Percentiles rank a stretch among this genome's conserved stretches.
phyloP scores from a whole-genome alignment of 2,113 vertebrate genomes.

The Natator depressus region DNA sequence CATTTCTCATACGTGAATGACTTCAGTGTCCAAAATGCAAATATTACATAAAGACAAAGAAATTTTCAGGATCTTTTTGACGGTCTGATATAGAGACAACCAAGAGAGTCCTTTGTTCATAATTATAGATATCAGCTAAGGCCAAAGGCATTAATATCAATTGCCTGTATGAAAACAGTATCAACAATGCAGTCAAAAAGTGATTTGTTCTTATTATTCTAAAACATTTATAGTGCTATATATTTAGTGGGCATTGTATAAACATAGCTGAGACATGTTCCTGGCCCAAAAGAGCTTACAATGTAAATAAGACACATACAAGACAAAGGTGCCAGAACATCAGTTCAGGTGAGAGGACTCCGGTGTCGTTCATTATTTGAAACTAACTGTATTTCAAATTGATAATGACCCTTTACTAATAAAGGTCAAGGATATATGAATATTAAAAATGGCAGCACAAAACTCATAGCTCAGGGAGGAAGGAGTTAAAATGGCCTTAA shows the following conservation, averaged over 20 bases:
- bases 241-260: neutral
- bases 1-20: conserved; percentile 10
- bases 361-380: neutral
- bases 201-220: conserved; percentile 12
- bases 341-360: neutral
- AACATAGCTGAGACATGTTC: conserved; percentile 30
- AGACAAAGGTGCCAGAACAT: neutral
- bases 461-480: neutral
- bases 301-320: conserved; percentile 11
- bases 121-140: neutral
- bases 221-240: neutral
- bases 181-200: neutral
- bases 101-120: neutral
- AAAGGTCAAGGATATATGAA: neutral
- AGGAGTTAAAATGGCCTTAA: neutral
- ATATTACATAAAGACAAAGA: neutral
- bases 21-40: conserved; percentile 20
- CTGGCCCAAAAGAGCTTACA: conserved; percentile 1
- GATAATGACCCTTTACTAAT: neutral
- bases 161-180: neutral
- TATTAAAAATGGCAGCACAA: neutral
- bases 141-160: neutral
- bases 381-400: neutral
- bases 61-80: conserved; percentile 7
- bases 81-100: neutral